These are phyloP conservation scores for Diorhabda sublineata DNA, from an alignment of 1,140 invertebrate genomes.

Conservation along the genomic window DNA sequence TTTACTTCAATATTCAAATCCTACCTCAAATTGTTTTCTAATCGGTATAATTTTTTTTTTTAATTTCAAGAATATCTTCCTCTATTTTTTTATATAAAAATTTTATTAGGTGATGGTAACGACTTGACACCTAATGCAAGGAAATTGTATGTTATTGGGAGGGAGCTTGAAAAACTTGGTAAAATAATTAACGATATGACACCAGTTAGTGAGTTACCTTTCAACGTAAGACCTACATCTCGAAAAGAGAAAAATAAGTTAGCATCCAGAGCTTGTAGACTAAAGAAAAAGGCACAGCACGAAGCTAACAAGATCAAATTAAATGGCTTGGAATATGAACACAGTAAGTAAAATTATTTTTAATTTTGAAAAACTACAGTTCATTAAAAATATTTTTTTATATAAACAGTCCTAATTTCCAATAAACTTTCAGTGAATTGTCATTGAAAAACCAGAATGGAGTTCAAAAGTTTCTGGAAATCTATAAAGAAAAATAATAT, in stretches of 20 bases:
- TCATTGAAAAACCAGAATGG: too few relatives aligned
- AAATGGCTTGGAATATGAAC: slow-evolving; percentile 88
- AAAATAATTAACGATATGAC: slow-evolving; percentile 93
- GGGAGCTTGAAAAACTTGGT: slow-evolving; percentile 87
- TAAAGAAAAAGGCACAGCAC: slow-evolving; percentile 94
- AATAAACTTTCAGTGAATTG: too few relatives aligned
- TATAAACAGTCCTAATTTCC: too few relatives aligned
- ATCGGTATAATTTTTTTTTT: too few relatives aligned
- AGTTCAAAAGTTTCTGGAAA: too few relatives aligned
- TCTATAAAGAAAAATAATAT: too few relatives aligned
- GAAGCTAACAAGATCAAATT: slow-evolving; percentile 95
- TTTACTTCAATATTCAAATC: too few relatives aligned
- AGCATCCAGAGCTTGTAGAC: slow-evolving; percentile 88
- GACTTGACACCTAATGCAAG: slow-evolving; percentile 92
- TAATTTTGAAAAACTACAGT: not conserved
- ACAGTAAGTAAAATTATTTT: slow-evolving; percentile 64
- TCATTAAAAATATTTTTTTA: too few relatives aligned
- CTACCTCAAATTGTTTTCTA: too few relatives aligned
- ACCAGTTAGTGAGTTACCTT: slow-evolving; percentile 88
- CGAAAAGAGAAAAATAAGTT: slow-evolving; percentile 98
- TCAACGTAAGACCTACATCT: slow-evolving; percentile 82
- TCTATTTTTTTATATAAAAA: slow-evolving; percentile 41
- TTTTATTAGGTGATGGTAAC: slow-evolving; percentile 84
- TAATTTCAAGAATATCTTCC: not conserved
- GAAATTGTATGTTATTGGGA: slow-evolving; percentile 86